A percentile compares a stretch with the other conserved stretches of the same genome.
phyloP scores from a whole-genome alignment of 2,113 vertebrate genomes.

The rat (Rattus norvegicus) region DNA sequence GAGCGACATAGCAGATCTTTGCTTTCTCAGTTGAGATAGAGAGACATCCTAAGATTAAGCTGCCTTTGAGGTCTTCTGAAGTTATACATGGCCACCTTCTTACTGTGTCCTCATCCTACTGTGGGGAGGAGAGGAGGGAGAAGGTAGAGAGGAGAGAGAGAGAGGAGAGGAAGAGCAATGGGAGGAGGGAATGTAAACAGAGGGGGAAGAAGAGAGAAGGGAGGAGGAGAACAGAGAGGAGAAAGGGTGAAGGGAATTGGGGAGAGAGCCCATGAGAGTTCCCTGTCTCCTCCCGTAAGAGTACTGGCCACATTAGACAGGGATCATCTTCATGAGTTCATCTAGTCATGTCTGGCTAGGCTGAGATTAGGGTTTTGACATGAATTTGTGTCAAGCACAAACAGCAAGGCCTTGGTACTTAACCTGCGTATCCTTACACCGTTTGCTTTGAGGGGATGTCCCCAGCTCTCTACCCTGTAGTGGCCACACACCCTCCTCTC shows the following conservation, averaged over 20 bases:
- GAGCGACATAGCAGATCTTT: background rate
- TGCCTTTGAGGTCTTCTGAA: background rate
- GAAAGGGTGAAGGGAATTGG: background rate
- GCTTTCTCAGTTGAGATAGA: background rate
- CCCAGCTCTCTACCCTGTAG: background rate
- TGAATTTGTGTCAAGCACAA: background rate
- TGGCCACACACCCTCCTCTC: background rate
- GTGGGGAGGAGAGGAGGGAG: no score
- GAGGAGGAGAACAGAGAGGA: background rate
- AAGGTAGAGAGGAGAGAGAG: background rate
- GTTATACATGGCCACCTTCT: background rate
- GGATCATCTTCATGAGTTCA: background rate
- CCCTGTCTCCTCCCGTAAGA: background rate
- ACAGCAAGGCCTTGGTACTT: background rate
- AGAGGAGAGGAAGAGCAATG: background rate
- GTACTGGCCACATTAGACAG: background rate
- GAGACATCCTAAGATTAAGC: no score
- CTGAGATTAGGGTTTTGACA: background rate
- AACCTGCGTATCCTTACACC: background rate
- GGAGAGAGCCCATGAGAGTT: background rate
- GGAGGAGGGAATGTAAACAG: background rate
- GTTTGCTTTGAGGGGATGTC: background rate
- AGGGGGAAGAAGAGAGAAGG: background rate
- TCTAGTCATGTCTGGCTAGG: background rate
- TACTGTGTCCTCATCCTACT: background rate